Percentiles rank a stretch among this genome's conserved stretches.
These are phyloP conservation scores for Turritopsis rubra DNA, from an alignment of 30 jellyfish, hydroid and myxozoan species.

Conservation along the genomic window DNA sequence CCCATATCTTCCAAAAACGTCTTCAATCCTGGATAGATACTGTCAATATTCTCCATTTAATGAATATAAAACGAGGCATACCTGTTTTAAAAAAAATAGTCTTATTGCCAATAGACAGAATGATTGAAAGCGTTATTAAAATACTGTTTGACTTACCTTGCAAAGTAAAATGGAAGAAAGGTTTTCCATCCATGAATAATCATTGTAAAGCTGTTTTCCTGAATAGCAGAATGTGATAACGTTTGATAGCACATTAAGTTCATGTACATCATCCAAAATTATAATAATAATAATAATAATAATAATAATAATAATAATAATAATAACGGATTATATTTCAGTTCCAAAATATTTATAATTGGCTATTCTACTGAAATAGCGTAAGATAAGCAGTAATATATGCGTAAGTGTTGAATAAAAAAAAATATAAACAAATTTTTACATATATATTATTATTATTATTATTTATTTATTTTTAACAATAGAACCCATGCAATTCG, in stretches of 20 bases:
- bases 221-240: constrained; percentile 19
- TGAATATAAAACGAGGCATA: not conserved
- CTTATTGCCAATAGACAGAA: not conserved
- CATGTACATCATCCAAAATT: constrained; percentile 16
- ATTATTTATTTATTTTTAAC: no score
- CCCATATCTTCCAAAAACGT: not conserved
- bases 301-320: no score
- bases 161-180: constrained; percentile 23
- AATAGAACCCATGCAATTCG: no score
- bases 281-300: no score
- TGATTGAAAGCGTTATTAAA: not conserved
- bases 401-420: no score
- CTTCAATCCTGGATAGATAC: not conserved
- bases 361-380: no score
- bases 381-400: no score
- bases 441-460: no score
- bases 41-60: not conserved
- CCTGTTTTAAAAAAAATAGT: not conserved
- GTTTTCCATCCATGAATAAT: constrained; percentile 20
- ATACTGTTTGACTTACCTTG: constrained; percentile 15
- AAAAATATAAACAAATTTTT: no score
- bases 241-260: constrained; percentile 16
- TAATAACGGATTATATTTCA: no score
- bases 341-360: no score
- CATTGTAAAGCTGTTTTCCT: constrained; percentile 18